Evolutionary conservation across 92 coral and sea anemone genomes (phyloP), one percentile per base, ranked within the genome.

Genomic region (Isaurus tuberculatus): DNA sequence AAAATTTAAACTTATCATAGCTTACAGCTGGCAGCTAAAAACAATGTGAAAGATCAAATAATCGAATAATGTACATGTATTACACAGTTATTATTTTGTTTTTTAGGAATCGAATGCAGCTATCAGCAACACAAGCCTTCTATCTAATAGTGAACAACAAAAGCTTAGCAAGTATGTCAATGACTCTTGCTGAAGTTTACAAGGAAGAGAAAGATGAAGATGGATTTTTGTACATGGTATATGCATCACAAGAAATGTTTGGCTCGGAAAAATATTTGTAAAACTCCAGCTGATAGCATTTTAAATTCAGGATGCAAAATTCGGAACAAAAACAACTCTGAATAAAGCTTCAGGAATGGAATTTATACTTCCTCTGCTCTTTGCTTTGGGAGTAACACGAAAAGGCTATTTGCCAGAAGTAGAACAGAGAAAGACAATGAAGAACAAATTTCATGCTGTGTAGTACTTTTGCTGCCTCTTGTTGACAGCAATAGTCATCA

Each of bases 181-280:
- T 95, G 93, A 94, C 99, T 9, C 95, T 97, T 93, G 92, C 95
- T 0, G 99, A 97, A 70, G 89, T 97, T 61, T 97, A 91, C 92
- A 91, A 94, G 70, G 99, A 97, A 80, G 99, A 97, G 65, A 97
- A 97, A 86, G 99, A 97, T 72, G 99, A 97, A 88, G 99, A 97
- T 92, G 99, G 99, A 65, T 97, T 97, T 75, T 89, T 97, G 23
- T 97, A 97, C 87, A 97, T 97, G 99, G 99, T 97, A 19, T 97
- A 97, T 79, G 99, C 99, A 17, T 97, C 99, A 1, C 99, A 97
- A 84, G 99, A 97, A 84, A 97, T 97, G 99, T 97, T 97, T 87
- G 99, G 99, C 61, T 84, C 82, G 73, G 28, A 73, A 37, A 85
- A n/a, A n/a, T n/a, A 75, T 32, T 80, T 80, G 72, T 83, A 70